Evolutionary conservation across 2,888 invertebrate genomes (phyloP).

Genomic region (Oxyscelio sp.): DNA sequence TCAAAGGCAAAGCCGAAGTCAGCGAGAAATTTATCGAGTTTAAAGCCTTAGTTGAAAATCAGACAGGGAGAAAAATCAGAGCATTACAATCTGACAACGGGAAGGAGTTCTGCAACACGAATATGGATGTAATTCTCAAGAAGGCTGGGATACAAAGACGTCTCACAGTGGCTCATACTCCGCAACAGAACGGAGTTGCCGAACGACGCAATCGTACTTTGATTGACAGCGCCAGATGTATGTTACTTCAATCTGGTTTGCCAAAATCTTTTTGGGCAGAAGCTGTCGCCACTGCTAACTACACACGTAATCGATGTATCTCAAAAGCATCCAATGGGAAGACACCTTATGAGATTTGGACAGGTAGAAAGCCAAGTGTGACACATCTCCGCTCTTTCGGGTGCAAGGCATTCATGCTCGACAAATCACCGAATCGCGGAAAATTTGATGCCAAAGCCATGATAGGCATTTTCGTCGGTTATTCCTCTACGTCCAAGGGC

Average conservation of each 20-base stretch:
- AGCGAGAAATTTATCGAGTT: neutral
- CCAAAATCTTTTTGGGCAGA: neutral
- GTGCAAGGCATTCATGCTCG: slow-evolving; percentile 54
- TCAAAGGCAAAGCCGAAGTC: neutral
- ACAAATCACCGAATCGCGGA: slow-evolving; percentile 46
- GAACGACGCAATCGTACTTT: neutral
- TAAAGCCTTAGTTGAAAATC: neutral
- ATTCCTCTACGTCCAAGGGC: slow-evolving; percentile 65
- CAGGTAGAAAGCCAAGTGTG: neutral
- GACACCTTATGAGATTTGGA: neutral
- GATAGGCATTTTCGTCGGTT: slow-evolving; percentile 47
- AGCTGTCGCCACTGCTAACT: neutral
- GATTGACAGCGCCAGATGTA: slow-evolving; percentile 68
- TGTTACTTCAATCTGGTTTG: slow-evolving; percentile 32
- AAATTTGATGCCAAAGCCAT: slow-evolving; percentile 59
- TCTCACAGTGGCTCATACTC: slow-evolving; percentile 8
- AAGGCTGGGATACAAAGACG: slow-evolving; percentile 8
- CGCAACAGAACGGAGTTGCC: slow-evolving; percentile 20
- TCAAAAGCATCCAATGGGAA: slow-evolving; percentile 29
- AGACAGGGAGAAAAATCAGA: neutral
- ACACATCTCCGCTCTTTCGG: slow-evolving; percentile 76
- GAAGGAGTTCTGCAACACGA: neutral
- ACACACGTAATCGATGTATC: neutral
- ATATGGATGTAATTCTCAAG: slow-evolving; percentile 3
- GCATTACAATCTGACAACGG: slow-evolving; percentile 10